Conservation (phyloP, 1,140 invertebrate genomes). For the Caerostris darwini region DNA sequence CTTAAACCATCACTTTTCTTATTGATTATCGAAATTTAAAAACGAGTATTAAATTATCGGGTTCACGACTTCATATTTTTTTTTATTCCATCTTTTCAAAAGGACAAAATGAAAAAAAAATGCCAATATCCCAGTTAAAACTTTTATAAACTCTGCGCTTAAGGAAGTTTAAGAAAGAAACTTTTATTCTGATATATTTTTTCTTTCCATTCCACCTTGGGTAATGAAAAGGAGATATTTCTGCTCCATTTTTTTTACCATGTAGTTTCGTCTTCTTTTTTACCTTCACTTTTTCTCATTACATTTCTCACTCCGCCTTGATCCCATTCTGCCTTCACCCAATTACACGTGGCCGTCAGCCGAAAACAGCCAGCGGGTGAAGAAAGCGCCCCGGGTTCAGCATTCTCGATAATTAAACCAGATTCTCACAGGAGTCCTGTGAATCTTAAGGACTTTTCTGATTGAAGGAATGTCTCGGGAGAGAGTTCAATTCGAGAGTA, state of each 20-base stretch:
- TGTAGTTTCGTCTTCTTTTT: background rate
- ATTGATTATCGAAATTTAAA: background rate
- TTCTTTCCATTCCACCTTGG: background rate
- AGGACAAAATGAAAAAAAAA: background rate
- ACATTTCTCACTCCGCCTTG: constrained; percentile 10
- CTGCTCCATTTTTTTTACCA: background rate
- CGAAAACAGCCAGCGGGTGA: constrained; percentile 3
- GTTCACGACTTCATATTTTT: background rate
- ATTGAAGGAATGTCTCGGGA: background rate
- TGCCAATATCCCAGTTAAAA: background rate
- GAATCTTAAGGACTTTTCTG: background rate
- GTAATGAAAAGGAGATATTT: constrained; percentile 44
- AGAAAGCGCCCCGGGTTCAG: background rate
- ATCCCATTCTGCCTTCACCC: constrained; percentile 1
- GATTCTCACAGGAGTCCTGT: background rate
- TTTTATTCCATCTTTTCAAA: background rate
- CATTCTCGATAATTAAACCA: constrained; percentile 58
- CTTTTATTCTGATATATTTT: background rate
- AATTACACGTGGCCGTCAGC: constrained; percentile 51
- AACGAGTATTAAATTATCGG: background rate
- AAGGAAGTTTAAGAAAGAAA: constrained; percentile 1
- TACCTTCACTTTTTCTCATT: constrained; percentile 20
- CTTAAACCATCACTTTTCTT: background rate
- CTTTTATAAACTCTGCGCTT: background rate
- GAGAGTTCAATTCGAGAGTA: background rate